phyloP scores from a whole-genome alignment of 1,140 invertebrate species.

The Archivesica marissinica region DNA sequence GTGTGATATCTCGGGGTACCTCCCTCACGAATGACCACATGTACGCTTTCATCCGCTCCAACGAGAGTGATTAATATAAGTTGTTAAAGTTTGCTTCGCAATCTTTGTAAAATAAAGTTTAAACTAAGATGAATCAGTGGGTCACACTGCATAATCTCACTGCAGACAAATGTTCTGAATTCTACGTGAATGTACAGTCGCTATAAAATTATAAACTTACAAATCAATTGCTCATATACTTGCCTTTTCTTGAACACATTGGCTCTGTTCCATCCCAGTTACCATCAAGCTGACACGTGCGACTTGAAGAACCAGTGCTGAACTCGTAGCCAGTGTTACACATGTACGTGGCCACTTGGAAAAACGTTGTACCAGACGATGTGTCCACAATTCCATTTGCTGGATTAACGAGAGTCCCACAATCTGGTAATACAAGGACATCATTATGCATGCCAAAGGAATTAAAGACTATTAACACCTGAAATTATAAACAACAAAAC shows the following conservation, averaged over 20 bases:
- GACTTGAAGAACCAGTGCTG: constrained; percentile 71
- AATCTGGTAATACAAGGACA: constrained; percentile 25
- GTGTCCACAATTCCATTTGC: constrained; percentile 13
- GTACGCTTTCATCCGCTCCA: no score
- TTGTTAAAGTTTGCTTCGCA: no score
- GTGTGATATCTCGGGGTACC: no score
- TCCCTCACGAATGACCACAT: no score
- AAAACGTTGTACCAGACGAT: constrained; percentile 8
- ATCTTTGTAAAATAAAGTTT: no score
- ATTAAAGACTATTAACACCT: no score
- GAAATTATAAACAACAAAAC: no score
- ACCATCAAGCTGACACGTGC: constrained; percentile 69
- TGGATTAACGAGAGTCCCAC: constrained; percentile 16
- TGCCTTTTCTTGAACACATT: constrained; percentile 36
- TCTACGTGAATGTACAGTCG: neutral
- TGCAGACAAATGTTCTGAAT: neutral
- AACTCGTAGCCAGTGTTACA: constrained; percentile 85
- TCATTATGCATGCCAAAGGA: no score
- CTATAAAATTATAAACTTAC: neutral
- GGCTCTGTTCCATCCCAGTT: constrained; percentile 41
- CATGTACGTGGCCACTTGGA: constrained; percentile 9
- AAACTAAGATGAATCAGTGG: neutral
- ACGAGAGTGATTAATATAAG: no score
- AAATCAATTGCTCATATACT: neutral
- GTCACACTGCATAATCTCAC: neutral